A percentile compares a stretch with the other conserved stretches of the same genome.
Conservation (phyloP, 2,888 invertebrate genomes). For the Oxystoma pomonae region DNA sequence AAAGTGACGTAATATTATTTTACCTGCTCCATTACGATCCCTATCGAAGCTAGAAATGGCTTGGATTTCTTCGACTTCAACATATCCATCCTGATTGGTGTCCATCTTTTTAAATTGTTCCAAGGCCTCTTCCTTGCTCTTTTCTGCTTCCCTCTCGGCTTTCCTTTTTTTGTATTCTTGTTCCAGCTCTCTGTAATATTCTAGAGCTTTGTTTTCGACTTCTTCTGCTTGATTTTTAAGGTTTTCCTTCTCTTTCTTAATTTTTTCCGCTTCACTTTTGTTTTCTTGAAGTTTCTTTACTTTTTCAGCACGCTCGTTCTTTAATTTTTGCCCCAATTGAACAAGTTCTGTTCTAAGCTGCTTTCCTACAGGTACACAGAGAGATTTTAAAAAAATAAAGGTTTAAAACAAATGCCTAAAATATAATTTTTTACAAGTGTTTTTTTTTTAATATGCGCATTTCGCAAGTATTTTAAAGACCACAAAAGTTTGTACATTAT, state of each 20-base stretch:
- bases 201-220: constrained; percentile 69
- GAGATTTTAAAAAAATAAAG: too few relatives aligned
- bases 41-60: constrained; percentile 77
- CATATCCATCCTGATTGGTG: constrained; percentile 71
- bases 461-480: too few relatives aligned
- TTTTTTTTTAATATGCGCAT: too few relatives aligned
- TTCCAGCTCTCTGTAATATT: constrained; percentile 68
- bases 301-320: constrained; percentile 67
- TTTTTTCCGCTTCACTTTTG: constrained; percentile 70
- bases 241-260: constrained; percentile 72
- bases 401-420: too few relatives aligned
- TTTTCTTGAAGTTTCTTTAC: constrained; percentile 67
- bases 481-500: too few relatives aligned
- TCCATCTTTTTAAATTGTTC: constrained; percentile 77
- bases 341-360: constrained; percentile 70
- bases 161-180: constrained; percentile 59
- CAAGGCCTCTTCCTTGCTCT: constrained; percentile 59
- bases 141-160: constrained; percentile 56
- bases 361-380: too few relatives aligned
- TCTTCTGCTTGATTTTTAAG: constrained; percentile 70
- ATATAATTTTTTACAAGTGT: too few relatives aligned
- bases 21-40: constrained; percentile 74
- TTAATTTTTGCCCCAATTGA: constrained; percentile 62
- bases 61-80: constrained; percentile 67
- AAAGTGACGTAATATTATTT: not conserved